A percentile compares a stretch with the other conserved stretches of the same genome.
phyloP scores from a whole-genome alignment of 2,888 invertebrate genomes.

The Gnatocerus cornutus region DNA sequence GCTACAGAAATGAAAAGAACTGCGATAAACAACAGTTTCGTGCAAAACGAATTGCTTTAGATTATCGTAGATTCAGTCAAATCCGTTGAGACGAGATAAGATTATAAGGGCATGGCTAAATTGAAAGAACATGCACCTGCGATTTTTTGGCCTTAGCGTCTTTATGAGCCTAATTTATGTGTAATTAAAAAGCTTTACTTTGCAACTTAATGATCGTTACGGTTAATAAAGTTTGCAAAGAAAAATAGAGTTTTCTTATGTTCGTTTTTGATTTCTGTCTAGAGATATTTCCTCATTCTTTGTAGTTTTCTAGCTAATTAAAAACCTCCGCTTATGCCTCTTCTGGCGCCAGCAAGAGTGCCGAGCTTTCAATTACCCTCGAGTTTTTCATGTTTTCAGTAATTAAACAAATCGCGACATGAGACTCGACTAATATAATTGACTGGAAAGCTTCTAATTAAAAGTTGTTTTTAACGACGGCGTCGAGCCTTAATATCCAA shows the following conservation, averaged over 20 bases:
- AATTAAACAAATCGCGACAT: slow-evolving; percentile 30
- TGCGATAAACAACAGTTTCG: too few relatives aligned
- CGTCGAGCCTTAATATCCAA: slow-evolving; percentile 11
- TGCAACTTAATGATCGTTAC: too few relatives aligned
- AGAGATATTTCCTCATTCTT: not conserved
- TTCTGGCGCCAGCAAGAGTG: slow-evolving; percentile 5
- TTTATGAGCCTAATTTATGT: too few relatives aligned
- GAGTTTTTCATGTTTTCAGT: slow-evolving; percentile 18
- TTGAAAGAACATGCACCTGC: too few relatives aligned
- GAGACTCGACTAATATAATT: slow-evolving; percentile 17
- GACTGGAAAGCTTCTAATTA: slow-evolving; percentile 20
- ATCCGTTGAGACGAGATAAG: too few relatives aligned
- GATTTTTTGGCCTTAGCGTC: too few relatives aligned
- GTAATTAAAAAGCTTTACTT: too few relatives aligned
- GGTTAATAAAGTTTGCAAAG: too few relatives aligned
- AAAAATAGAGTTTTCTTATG: not conserved
- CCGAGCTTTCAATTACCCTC: slow-evolving; percentile 16
- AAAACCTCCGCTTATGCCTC: slow-evolving; percentile 2
- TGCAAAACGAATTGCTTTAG: too few relatives aligned
- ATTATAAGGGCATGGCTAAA: too few relatives aligned
- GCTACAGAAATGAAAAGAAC: not conserved
- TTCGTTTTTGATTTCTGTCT: not conserved
- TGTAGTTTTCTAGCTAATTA: slow-evolving; percentile 4
- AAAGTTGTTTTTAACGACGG: slow-evolving; percentile 12
- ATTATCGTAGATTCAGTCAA: too few relatives aligned